A percentile compares a stretch with the other conserved stretches of the same genome.
phyloP scores from a whole-genome alignment of 2,888 invertebrate species.

The Eudasyphora cyanicolor region DNA sequence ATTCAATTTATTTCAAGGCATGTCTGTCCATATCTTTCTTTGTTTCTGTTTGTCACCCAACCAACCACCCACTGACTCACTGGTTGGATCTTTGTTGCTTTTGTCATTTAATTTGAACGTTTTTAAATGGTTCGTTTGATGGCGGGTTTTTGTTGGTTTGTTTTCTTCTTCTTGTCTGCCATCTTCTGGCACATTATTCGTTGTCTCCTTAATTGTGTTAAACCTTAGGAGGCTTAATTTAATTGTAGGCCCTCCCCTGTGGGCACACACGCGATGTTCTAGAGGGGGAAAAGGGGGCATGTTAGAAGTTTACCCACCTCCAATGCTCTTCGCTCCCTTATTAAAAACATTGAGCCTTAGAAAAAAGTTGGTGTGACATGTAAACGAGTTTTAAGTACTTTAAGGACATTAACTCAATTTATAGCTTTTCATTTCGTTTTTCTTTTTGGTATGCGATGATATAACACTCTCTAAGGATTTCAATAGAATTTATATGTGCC shows the following conservation, averaged over 20 bases:
- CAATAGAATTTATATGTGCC: background rate
- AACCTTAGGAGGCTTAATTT: constrained; percentile 41
- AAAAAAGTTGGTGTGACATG: background rate
- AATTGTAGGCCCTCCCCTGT: constrained; percentile 15
- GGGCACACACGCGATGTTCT: too few relatives aligned
- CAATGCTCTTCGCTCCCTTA: background rate
- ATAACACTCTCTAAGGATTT: background rate
- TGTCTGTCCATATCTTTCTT: background rate
- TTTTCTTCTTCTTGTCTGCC: background rate
- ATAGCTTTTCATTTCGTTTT: background rate
- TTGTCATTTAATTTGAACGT: constrained; percentile 26
- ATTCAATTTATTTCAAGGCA: background rate
- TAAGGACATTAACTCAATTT: constrained; percentile 34
- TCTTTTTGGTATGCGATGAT: background rate
- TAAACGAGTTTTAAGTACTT: constrained; percentile 36
- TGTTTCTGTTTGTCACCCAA: background rate
- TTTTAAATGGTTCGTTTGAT: constrained; percentile 13
- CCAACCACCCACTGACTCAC: background rate
- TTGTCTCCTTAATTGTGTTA: constrained; percentile 35
- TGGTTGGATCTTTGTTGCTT: background rate
- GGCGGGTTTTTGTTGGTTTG: background rate
- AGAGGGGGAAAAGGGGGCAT: too few relatives aligned
- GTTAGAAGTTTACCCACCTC: too few relatives aligned
- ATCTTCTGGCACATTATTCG: constrained; percentile 11
- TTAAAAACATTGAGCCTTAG: background rate